Conservation (phyloP, 1,140 invertebrate genomes). For the Drosophila parvula region DNA sequence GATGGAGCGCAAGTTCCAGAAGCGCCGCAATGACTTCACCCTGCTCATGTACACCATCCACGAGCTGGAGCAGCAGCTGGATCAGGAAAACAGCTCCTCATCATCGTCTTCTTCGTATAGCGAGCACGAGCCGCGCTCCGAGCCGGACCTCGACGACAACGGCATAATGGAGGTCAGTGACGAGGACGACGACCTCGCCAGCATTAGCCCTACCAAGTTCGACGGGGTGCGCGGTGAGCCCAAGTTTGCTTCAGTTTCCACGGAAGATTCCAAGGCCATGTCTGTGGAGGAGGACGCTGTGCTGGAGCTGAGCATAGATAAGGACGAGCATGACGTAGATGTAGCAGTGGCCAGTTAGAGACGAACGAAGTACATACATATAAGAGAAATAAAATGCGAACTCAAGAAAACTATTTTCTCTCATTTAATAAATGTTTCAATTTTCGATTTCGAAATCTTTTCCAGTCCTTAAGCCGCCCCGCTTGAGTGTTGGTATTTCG, state of each 20-base stretch:
- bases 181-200: conserved; percentile 69
- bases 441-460: background rate
- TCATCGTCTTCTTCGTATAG: conserved; percentile 52
- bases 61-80: conserved; percentile 90
- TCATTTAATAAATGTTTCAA: background rate
- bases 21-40: conserved; percentile 94
- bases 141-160: conserved; percentile 52
- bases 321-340: conserved; percentile 73
- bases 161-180: conserved; percentile 78
- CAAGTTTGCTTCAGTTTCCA: conserved; percentile 53
- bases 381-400: conserved; percentile 14
- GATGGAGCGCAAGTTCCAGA: conserved; percentile 91
- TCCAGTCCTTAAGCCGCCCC: background rate
- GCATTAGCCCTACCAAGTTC: conserved; percentile 52
- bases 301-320: conserved; percentile 76
- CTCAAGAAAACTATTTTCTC: background rate
- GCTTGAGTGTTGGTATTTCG: conserved; percentile 1
- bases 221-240: conserved; percentile 35
- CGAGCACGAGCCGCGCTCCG: conserved; percentile 42
- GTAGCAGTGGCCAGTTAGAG: conserved; percentile 60
- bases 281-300: conserved; percentile 80
- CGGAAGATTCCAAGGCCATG: conserved; percentile 76
- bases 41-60: conserved; percentile 93
- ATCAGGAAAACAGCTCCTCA: conserved; percentile 86
- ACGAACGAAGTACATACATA: background rate